A percentile compares a stretch with the other conserved stretches of the same genome.
Evolutionary conservation across 2,113 vertebrate genomes (phyloP).

Genomic region (Brachypodius melanocephalos): DNA sequence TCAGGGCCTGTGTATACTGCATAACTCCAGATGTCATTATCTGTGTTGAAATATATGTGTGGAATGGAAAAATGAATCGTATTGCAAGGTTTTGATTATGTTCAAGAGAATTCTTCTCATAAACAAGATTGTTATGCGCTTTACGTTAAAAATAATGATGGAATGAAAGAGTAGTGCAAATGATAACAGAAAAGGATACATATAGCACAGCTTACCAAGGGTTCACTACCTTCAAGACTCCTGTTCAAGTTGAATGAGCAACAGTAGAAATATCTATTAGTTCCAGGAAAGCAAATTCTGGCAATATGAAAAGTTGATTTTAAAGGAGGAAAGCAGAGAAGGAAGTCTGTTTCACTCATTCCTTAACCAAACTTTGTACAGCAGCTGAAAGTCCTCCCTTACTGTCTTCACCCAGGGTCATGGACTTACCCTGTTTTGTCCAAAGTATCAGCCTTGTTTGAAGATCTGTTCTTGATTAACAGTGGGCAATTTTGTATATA

Average conservation of each 20-base stretch:
- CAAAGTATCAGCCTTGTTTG: neutral
- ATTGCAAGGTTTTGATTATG: constrained; percentile 44
- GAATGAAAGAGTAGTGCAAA: neutral
- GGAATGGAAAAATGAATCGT: constrained; percentile 22
- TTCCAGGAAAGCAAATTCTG: neutral
- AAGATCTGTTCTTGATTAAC: neutral
- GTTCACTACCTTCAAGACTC: neutral
- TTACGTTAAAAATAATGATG: neutral
- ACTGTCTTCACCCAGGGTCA: neutral
- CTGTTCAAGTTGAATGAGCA: neutral
- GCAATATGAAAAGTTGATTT: neutral
- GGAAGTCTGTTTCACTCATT: neutral
- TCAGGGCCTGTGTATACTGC: neutral
- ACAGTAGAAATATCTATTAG: neutral
- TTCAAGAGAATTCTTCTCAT: neutral
- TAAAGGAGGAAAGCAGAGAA: neutral
- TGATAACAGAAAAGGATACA: neutral
- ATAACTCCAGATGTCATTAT: constrained; percentile 45
- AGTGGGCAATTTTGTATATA: neutral
- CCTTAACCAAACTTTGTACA: neutral
- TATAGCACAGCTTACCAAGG: neutral
- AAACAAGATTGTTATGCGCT: neutral
- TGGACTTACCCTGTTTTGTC: neutral
- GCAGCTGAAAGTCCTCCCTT: neutral
- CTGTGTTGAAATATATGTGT: constrained; percentile 21